These are phyloP conservation scores for Thalassarche chlororhynchos DNA, from an alignment of 2,113 vertebrate genomes.

Conservation along the genomic window DNA sequence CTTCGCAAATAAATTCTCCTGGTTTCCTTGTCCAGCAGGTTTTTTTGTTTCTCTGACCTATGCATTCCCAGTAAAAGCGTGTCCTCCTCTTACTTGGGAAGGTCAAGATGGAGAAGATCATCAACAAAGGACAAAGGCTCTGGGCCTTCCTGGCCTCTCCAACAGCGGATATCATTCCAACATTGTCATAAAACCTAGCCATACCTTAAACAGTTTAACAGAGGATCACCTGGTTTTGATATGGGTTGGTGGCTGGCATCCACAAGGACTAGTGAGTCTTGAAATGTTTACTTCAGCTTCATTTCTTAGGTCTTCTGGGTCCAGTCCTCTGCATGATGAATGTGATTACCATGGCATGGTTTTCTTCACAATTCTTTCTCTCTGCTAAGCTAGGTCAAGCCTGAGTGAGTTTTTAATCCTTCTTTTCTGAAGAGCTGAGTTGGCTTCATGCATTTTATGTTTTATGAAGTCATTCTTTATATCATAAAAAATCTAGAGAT, in stretches of 20 bases:
- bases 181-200: fast-evolving
- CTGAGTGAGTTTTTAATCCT: not conserved
- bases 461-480: not conserved
- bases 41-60: not conserved
- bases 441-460: not conserved
- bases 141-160: not conserved
- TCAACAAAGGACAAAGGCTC: not conserved
- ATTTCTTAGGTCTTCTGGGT: not conserved
- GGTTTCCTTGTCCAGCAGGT: not conserved
- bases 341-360: not conserved
- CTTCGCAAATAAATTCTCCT: not conserved
- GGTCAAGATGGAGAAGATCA: not conserved
- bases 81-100: not conserved
- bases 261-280: not conserved
- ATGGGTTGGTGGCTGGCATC: not conserved
- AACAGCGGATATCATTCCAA: not conserved
- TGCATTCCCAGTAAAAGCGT: not conserved
- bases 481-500: not conserved
- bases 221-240: not conserved
- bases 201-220: not conserved
- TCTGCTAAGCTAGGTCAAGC: not conserved
- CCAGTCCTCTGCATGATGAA: not conserved
- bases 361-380: not conserved
- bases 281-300: not conserved
- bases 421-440: not conserved